Evolutionary conservation across 1,140 invertebrate species (phyloP), one percentile per base, ranked within the genome.

Genomic region (Temnothorax nylanderi): DNA sequence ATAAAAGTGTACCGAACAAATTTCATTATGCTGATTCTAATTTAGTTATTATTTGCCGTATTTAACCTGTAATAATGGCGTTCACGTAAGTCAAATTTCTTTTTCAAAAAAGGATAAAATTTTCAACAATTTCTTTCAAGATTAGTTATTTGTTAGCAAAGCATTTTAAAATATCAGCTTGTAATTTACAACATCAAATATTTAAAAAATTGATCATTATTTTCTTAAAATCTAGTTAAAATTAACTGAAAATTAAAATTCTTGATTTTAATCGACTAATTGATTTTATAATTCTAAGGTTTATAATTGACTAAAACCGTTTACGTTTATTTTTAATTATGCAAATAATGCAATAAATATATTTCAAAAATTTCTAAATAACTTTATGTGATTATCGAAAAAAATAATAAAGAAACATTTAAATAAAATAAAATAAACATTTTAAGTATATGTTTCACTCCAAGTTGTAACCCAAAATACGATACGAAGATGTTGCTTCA

Each of bases 1-100:
- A 75, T 47, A 37, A 60, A 75, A 84, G 26, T 32, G 6, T 69
- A 34, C 4, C 8, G 37, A 44, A 18, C 10, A 75, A 5, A 13
- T 62, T 26, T 60, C 26, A 10, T 84, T 62, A 62, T 6, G 47
- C n/a, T 47, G 16, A 11, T 49, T 84, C 41, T 74, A 47, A 60
- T 74, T 74, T 0, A 16, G 7, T 11, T 21, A 60, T 34, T 60
- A 26, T 74, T 74, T 60, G 18, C 7, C 0, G 2, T 34, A 21
- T 32, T 49, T 51, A 54, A 54, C 2, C 16, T 32, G 1, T 54
- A 44, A 58, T 58, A 56, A 58, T 72, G 10, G 1, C 7, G 6
- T 3, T 3, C 13, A 13, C 3, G 26, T 26, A 26, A 10, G 10
- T 1, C 1, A 44, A 72, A 56, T 5, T 21, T 41, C 7, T 41